These are phyloP conservation scores for Frankliniella intonsa DNA, from an alignment of 2,888 invertebrate genomes.

Conservation along the genomic window DNA sequence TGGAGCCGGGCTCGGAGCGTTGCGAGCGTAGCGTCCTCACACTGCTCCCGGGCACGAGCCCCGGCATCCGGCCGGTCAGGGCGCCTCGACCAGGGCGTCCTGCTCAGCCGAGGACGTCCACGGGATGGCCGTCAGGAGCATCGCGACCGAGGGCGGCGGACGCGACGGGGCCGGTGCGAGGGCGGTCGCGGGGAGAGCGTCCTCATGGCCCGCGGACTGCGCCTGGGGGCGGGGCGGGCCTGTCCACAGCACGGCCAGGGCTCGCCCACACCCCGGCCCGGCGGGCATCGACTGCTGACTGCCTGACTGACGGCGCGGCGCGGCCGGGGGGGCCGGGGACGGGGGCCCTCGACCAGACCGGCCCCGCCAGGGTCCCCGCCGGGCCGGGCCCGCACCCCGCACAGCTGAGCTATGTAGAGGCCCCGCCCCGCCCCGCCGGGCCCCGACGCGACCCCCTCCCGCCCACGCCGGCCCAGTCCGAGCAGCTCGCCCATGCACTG, in stretches of 20 bases:
- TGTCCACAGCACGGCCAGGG: background rate
- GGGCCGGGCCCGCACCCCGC: background rate
- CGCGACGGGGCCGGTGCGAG: background rate
- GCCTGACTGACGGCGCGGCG: background rate
- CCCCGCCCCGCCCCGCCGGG: background rate
- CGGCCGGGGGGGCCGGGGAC: background rate
- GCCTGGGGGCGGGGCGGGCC: background rate
- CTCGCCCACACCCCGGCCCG: background rate
- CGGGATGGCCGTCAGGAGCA: background rate
- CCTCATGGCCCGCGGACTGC: no score
- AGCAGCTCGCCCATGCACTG: background rate
- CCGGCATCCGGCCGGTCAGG: background rate
- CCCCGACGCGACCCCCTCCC: background rate
- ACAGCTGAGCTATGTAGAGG: background rate
- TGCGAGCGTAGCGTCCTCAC: background rate
- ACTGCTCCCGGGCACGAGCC: background rate
- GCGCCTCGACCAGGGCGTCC: background rate
- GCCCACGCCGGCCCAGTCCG: background rate
- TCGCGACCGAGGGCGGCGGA: background rate
- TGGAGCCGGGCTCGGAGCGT: background rate
- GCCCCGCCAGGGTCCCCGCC: no score
- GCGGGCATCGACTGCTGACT: constrained; percentile 1
- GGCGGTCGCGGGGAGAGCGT: background rate
- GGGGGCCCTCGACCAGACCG: no score
- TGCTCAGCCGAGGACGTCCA: background rate